Base-by-base conservation (phyloP, 1,140 invertebrate species). In the Lethrus apterus region DNA sequence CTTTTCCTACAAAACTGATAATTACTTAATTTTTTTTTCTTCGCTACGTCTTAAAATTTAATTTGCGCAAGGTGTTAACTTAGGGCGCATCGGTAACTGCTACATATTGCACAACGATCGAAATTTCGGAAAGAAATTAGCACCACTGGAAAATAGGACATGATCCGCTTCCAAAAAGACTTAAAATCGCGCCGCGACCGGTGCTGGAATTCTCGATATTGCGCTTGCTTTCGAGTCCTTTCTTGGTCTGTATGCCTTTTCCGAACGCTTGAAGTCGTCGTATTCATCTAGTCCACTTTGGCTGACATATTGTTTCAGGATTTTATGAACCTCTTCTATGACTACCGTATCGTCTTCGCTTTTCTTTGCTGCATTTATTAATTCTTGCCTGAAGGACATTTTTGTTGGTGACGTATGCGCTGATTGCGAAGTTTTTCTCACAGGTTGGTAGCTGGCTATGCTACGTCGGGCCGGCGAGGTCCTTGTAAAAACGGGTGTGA, bases 381-480 rank as follows among this genome's bases (percentile, higher is more conserved):
- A 78, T 56, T 84, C 80, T 56, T 85, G 79, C n/a, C 82, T 62
- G 13, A 85, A 59, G 3, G 79, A 80, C 52, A 78, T 78, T 24
- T 82, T 77, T 0, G 79, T 77, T 0, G 80, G 79, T 0, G 79
- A 80, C 1, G 74, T 75, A 47, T 76, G 76, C 0, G 76, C 67
- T 0, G 75, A 77, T 0, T 70, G 69, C 1, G 71, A 70, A 3
- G 72, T 60, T 2, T 78, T 59, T 2, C 76, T 74, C 46, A 76
- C 76, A 45, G 66, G 70, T 43, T 77, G 73, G 48, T 77, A 79
- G 7, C 52, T 50, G 2, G 50, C 57, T 19, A 68, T 71, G 29
- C 81, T 84, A 31, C 81, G 76, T 50, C 81, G 70, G 2, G 71
- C 65, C 29, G 75, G 73, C 1, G 70, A 72, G 48, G 80, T 80